A percentile compares a stretch with the other conserved stretches of the same genome.
phyloP scores from a whole-genome alignment of 2,113 vertebrate species.

The Myanophis thanlyinensis region DNA sequence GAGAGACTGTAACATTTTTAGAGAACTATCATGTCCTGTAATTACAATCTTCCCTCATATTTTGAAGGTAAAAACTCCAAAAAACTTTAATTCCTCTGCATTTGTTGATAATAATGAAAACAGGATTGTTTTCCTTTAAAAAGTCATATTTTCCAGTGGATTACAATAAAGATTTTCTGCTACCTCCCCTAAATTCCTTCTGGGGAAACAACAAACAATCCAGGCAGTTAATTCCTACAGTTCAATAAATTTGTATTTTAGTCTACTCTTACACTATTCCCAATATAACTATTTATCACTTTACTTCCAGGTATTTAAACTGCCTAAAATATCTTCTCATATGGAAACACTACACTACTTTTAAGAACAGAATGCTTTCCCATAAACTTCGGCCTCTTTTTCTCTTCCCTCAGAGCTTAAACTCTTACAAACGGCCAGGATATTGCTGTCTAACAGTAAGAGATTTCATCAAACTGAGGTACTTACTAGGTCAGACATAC shows the following conservation, averaged over 20 bases:
- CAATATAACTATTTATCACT: slow-evolving; percentile 27
- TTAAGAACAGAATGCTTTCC: slow-evolving; percentile 3
- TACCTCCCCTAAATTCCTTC: slow-evolving; percentile 10
- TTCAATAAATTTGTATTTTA: slow-evolving; percentile 31
- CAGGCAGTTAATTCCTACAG: background rate
- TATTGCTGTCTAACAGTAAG: background rate
- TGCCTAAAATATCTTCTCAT: background rate
- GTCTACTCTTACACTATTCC: slow-evolving; percentile 32
- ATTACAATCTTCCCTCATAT: background rate
- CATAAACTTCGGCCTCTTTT: background rate
- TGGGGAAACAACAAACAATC: slow-evolving; percentile 17
- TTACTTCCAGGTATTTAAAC: slow-evolving; percentile 42
- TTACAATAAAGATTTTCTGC: slow-evolving; percentile 11
- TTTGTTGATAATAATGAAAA: slow-evolving; percentile 31
- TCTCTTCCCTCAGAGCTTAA: background rate
- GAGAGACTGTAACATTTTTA: background rate
- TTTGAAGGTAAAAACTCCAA: rapidly evolving
- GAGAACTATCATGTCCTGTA: background rate
- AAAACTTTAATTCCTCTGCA: background rate
- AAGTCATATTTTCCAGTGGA: slow-evolving; percentile 31
- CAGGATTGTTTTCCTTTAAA: background rate
- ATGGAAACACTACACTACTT: background rate
- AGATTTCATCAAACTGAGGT: background rate
- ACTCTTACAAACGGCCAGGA: background rate
- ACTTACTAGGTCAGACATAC: background rate